These are phyloP conservation scores for Therioaphis trifolii DNA, from an alignment of 2,888 invertebrate genomes.

Conservation along the genomic window DNA sequence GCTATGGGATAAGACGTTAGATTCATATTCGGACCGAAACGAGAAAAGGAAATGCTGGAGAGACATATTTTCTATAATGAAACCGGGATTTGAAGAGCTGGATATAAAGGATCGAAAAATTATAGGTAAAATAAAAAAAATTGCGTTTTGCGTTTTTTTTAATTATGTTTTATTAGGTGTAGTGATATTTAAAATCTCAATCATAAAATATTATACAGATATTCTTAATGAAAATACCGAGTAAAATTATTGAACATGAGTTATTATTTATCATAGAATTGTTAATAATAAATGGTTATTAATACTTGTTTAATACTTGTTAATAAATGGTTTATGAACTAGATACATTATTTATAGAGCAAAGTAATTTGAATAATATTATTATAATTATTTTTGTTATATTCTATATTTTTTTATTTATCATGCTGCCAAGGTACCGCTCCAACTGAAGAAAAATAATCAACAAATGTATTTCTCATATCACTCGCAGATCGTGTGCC, in stretches of 20 bases:
- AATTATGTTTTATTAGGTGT: constrained; percentile 13
- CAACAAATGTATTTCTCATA: no score
- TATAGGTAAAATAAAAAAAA: constrained; percentile 8
- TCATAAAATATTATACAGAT: constrained; percentile 25
- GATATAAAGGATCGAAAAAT: not conserved
- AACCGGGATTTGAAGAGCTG: constrained; percentile 28
- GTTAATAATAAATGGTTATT: not conserved
- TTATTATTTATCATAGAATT: not conserved
- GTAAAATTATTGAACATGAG: constrained; percentile 21
- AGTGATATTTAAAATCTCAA: constrained; percentile 16
- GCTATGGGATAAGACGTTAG: constrained; percentile 13
- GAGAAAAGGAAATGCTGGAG: constrained; percentile 16
- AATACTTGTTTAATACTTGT: not conserved
- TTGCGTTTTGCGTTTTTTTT: no score
- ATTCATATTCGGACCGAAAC: constrained; percentile 22
- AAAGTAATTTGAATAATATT: constrained; percentile 8
- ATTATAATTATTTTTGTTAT: not conserved
- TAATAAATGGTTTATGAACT: not conserved
- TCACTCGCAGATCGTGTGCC: no score
- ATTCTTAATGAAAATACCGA: constrained; percentile 15
- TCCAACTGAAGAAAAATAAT: constrained; percentile 18
- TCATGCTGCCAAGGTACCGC: constrained; percentile 7
- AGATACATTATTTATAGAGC: constrained; percentile 4
- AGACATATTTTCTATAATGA: constrained; percentile 22
- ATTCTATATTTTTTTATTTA: not conserved